phyloP scores from a whole-genome alignment of 2,888 invertebrate genomes.

The Chironomus tentans region DNA sequence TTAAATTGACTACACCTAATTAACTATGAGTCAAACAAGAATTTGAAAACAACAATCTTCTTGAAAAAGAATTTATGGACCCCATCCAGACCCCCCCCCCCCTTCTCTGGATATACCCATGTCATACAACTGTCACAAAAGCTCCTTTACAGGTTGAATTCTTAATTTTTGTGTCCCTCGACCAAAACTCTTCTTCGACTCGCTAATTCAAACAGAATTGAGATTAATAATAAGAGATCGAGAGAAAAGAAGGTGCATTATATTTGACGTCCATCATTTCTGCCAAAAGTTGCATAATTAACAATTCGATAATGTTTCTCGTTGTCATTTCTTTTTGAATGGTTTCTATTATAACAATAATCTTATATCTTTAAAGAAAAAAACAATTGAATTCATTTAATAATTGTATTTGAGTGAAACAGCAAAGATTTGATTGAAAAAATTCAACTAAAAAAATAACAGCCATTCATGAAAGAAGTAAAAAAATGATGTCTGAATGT shows the following conservation, averaged over 20 bases:
- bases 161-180: too few species aligned
- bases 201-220: neutral
- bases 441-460: neutral
- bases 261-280: neutral
- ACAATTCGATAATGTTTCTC: slow-evolving; percentile 13
- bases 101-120: too few species aligned
- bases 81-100: too few species aligned
- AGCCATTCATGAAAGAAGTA: neutral
- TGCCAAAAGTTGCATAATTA: neutral
- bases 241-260: neutral
- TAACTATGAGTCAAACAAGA: too few species aligned
- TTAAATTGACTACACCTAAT: too few species aligned
- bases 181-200: too few species aligned
- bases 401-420: slow-evolving; percentile 22
- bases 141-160: too few species aligned
- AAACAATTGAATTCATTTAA: slow-evolving; percentile 14
- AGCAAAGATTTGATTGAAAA: neutral
- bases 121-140: too few species aligned
- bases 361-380: slow-evolving; percentile 18
- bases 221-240: neutral
- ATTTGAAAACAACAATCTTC: too few species aligned
- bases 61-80: too few species aligned
- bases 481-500: neutral
- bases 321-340: slow-evolving; percentile 19
- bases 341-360: slow-evolving; percentile 20